These are phyloP conservation scores for Nyctibius bracteatus DNA, from an alignment of 2,113 vertebrate species.

Conservation along the genomic window DNA sequence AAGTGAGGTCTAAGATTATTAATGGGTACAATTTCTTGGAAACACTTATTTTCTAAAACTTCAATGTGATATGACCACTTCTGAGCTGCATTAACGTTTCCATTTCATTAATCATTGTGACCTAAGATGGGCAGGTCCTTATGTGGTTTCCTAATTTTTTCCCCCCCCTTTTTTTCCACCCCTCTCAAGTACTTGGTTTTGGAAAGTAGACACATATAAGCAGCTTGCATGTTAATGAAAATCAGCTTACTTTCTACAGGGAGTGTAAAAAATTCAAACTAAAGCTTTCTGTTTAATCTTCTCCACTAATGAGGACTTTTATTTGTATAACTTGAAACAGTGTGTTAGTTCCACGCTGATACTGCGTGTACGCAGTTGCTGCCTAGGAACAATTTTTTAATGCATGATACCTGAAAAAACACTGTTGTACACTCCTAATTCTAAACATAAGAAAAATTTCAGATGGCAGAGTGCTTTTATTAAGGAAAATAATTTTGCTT, in stretches of 20 bases:
- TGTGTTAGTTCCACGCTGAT: not conserved
- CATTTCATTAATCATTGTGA: constrained; percentile 25
- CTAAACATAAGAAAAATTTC: not conserved
- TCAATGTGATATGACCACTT: not conserved
- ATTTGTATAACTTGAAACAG: not conserved
- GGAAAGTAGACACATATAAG: not conserved
- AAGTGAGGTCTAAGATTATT: not conserved
- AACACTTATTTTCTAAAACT: not conserved
- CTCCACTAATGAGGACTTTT: not conserved
- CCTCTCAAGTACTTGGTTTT: not conserved
- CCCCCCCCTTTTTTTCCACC: rapidly evolving
- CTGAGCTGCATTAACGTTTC: constrained; percentile 1
- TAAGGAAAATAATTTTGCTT: not conserved
- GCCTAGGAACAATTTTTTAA: not conserved
- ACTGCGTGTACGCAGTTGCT: not conserved
- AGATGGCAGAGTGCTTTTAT: not conserved
- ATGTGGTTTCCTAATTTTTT: not conserved
- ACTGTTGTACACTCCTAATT: not conserved
- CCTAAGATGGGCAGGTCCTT: not conserved
- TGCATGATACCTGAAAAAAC: not conserved
- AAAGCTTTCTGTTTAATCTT: not conserved
- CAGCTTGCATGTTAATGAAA: not conserved
- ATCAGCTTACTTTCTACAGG: not conserved
- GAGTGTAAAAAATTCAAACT: not conserved
- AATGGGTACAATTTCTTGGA: constrained; percentile 5